Evolutionary conservation across 2,888 invertebrate genomes (phyloP).

Genomic region (Catonia carolina): DNA sequence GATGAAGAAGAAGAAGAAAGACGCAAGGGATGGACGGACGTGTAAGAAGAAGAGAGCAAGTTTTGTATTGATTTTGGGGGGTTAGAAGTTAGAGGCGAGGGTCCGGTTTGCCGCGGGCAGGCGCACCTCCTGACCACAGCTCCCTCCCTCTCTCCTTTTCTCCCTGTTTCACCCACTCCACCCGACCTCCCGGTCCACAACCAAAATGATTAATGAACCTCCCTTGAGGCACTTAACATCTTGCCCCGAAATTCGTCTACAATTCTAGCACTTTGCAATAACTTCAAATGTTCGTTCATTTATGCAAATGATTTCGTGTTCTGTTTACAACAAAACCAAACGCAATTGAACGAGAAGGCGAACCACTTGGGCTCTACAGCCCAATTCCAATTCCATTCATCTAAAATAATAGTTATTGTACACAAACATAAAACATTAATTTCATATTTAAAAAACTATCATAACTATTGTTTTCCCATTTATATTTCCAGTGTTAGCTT

Average conservation of each 20-base stretch:
- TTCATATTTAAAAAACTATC: no score
- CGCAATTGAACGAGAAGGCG: no score
- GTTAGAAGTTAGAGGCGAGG: not conserved
- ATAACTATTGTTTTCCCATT: no score
- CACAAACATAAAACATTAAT: no score
- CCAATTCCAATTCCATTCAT: no score
- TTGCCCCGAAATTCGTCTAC: slow-evolving; percentile 11
- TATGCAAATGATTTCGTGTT: no score
- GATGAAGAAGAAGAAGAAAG: not conserved
- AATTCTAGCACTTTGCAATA: not conserved
- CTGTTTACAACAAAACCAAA: no score
- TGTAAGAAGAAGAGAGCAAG: not conserved
- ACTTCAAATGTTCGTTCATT: no score
- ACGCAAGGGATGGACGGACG: not conserved
- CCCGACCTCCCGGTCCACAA: not conserved
- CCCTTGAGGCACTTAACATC: slow-evolving; percentile 12
- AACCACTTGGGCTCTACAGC: no score
- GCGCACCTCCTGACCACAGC: slow-evolving; percentile 12
- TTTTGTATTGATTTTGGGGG: slow-evolving; percentile 13
- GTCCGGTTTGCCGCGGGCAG: not conserved
- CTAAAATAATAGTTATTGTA: no score
- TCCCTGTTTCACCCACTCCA: not conserved
- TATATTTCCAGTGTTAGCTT: no score
- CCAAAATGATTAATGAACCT: slow-evolving; percentile 7
- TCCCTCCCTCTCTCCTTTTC: not conserved